These are phyloP conservation scores for Amphiprion percula DNA, from an alignment of 2,113 vertebrate genomes.

Conservation along the genomic window DNA sequence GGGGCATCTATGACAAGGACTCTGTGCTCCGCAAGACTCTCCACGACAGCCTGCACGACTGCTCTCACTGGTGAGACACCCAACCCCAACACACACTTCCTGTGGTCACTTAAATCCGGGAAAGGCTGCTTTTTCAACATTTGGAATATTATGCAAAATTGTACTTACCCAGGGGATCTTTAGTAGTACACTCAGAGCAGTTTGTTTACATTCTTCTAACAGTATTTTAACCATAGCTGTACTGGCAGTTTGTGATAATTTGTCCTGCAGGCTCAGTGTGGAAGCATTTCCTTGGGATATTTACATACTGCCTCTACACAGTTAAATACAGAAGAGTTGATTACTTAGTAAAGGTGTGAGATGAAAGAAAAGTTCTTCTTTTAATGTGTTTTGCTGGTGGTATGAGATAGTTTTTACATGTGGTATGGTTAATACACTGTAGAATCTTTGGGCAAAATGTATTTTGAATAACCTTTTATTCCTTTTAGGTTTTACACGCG, in stretches of 20 bases:
- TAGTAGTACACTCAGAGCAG: background rate
- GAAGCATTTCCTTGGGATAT: slow-evolving; percentile 23
- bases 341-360: background rate
- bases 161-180: too few species aligned
- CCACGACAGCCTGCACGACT: slow-evolving; percentile 98
- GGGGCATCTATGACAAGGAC: slow-evolving; percentile 99
- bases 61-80: slow-evolving; percentile 93
- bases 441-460: background rate
- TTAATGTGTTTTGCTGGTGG: background rate
- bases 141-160: background rate
- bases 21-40: slow-evolving; percentile 97
- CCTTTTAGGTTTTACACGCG: slow-evolving; percentile 93
- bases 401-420: too few species aligned
- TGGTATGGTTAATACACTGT: background rate
- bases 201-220: too few species aligned
- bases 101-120: background rate
- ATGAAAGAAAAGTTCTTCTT: background rate
- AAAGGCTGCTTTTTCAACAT: background rate
- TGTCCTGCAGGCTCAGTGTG: background rate
- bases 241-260: background rate
- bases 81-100: background rate
- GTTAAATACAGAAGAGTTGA: slow-evolving; percentile 16
- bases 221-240: background rate
- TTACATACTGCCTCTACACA: slow-evolving; percentile 18
- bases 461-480: background rate